Evolutionary conservation across 2,797 vertebrate species (phyloP).

Genomic region (Sparidentex hasta): DNA sequence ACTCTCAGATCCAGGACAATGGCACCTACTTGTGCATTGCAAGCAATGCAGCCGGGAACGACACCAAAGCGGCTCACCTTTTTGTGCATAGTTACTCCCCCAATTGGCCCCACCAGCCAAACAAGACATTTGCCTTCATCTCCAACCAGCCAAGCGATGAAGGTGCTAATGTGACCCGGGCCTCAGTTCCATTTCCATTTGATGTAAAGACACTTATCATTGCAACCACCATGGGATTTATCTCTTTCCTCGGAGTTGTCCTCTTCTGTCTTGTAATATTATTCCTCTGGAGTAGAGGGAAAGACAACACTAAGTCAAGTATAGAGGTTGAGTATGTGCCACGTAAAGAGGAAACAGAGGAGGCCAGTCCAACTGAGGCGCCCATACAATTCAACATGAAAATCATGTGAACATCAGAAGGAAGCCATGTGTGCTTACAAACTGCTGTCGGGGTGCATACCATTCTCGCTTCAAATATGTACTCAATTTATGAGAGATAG

Average conservation of each 20-base stretch:
- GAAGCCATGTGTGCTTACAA: conserved; percentile 42
- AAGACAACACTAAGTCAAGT: conserved; percentile 96
- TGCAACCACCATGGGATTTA: conserved; percentile 99
- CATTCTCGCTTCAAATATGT: conserved; percentile 71
- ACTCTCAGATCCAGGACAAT: conserved; percentile 98
- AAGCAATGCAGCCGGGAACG: conserved; percentile 97
- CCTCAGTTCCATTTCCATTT: conserved; percentile 95
- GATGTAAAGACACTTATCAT: conserved; percentile 99
- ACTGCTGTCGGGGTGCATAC: conserved; percentile 67
- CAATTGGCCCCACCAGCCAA: conserved; percentile 97
- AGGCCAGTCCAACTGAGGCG: conserved; percentile 89
- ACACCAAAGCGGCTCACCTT: conserved; percentile 94
- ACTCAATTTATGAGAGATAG: conserved; percentile 70
- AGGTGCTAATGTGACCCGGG: conserved; percentile 93
- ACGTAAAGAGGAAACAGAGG: conserved; percentile 92
- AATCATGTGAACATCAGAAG: conserved; percentile 90
- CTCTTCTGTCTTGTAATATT: conserved; percentile 98
- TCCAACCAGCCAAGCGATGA: conserved; percentile 97
- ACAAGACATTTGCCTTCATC: conserved; percentile 99
- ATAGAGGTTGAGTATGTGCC: conserved; percentile 99
- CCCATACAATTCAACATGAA: conserved; percentile 99
- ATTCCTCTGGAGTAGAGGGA: conserved; percentile 98
- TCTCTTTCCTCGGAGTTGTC: conserved; percentile 98
- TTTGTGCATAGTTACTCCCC: conserved; percentile 99
- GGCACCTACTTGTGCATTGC: conserved; percentile 98